Evolutionary conservation across 2,888 invertebrate species (phyloP), one percentile per base, ranked within the genome.

Genomic region (Dysmachus trigonus): DNA sequence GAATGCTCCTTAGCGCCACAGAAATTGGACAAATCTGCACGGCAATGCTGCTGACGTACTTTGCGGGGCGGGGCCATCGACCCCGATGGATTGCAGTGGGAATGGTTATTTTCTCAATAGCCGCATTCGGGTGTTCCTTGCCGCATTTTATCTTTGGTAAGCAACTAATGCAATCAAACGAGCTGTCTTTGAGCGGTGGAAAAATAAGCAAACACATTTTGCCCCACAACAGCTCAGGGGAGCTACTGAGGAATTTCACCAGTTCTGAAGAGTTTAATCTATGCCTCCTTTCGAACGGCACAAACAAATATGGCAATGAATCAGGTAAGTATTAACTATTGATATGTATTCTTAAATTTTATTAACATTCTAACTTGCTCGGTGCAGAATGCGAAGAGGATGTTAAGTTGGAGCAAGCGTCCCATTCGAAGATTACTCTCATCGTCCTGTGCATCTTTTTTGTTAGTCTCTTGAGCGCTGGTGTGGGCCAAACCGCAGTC

Each of bases 51-150:
- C 92, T 98, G 89, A 97, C 97, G 41, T 98, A 98, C 91, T 95
- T 96, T 91, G 98, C 97, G 13, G 98, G 98, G 7, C 96, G 97
- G 88, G 98, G 98, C 8, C 98, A 98, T 92, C 94, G 98, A 89
- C 98, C 98, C 82, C 95, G 97, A 88, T 98, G 98, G 98, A 98
- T 98, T 89, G 97, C 97, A 83, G 96, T 96, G 93, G 97, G 98
- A 87, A 97, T 97, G 96, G 94, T 97, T 74, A 94, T 98, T 88
- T 96, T 98, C 91, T 96, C 97, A 8, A 94, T 96, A 62, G 97
- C 97, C 41, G 95, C 97, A 86, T 95, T 98, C 89, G 95, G 97
- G 72, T 97, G 97, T 91, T 96, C 98, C 88, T 92, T 97, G 91
- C 98, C 98, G 51, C 98, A 98, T 92, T 95, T 97, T 90, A 93